A percentile compares a stretch with the other conserved stretches of the same genome.
Evolutionary conservation across 2,797 vertebrate genomes (phyloP).

Genomic region (Hydrocynus forskahlii): DNA sequence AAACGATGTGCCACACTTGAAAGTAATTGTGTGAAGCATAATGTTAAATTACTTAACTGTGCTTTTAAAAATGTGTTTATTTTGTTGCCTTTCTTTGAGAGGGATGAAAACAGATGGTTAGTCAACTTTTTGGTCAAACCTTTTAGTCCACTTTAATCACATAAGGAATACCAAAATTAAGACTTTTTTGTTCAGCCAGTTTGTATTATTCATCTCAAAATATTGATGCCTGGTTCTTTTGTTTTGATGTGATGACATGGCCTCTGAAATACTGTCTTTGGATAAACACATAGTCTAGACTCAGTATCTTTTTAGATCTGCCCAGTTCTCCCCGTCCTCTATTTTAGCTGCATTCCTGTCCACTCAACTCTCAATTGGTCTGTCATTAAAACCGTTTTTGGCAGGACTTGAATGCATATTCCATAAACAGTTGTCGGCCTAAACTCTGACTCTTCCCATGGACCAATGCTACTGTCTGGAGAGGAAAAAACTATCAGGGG

Average conservation of each 20-base stretch:
- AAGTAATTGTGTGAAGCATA: no score
- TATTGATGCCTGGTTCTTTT: neutral
- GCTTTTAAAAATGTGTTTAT: no score
- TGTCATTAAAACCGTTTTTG: conserved; percentile 56
- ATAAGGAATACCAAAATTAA: neutral
- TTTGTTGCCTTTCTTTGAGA: no score
- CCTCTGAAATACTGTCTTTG: conserved; percentile 16
- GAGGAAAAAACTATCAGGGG: conserved; percentile 31
- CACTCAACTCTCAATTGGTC: conserved; percentile 38
- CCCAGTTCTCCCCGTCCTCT: conserved; percentile 30
- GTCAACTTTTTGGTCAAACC: no score
- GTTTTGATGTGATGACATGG: conserved; percentile 15
- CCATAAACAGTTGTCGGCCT: conserved; percentile 19
- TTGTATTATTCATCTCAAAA: neutral
- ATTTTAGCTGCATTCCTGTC: conserved; percentile 54
- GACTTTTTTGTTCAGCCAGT: neutral
- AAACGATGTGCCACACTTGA: no score
- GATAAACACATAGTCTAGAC: conserved; percentile 13
- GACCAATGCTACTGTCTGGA: conserved; percentile 48
- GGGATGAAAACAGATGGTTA: no score
- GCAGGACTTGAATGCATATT: conserved; percentile 43
- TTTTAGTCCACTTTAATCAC: no score
- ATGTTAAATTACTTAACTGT: no score
- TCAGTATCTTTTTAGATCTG: conserved; percentile 24
- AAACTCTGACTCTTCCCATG: conserved; percentile 18